Conservation (phyloP, 2,113 vertebrate species). For the Lates calcarifer region DNA sequence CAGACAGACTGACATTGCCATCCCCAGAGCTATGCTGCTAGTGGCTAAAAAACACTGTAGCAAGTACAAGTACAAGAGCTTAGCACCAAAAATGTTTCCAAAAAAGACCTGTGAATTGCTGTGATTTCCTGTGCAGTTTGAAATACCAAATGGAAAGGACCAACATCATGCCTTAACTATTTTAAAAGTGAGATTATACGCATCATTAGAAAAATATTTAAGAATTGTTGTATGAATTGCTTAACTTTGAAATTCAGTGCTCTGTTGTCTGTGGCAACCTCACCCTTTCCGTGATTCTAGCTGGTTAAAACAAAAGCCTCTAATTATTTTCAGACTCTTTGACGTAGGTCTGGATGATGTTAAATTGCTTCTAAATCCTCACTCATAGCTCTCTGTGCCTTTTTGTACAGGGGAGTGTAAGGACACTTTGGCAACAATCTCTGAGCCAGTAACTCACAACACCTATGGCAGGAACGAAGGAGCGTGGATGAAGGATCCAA, state of each 20-base stretch:
- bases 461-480: slow-evolving; percentile 93
- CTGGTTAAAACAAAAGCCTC: slow-evolving; percentile 51
- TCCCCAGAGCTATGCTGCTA: too few species aligned
- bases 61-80: neutral
- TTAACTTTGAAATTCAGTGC: neutral
- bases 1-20: neutral
- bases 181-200: neutral
- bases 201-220: neutral
- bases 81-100: neutral
- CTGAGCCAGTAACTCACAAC: slow-evolving; percentile 94
- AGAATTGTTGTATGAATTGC: neutral
- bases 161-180: neutral
- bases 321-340: slow-evolving; percentile 63
- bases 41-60: too few species aligned
- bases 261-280: slow-evolving; percentile 7
- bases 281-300: slow-evolving; percentile 34
- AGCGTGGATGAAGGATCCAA: slow-evolving; percentile 99
- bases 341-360: slow-evolving; percentile 40
- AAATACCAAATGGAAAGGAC: neutral
- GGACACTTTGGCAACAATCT: slow-evolving; percentile 95
- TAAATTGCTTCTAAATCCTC: slow-evolving; percentile 30
- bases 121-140: neutral
- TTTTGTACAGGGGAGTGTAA: slow-evolving; percentile 91
- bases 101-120: neutral
- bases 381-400: slow-evolving; percentile 32